Evolutionary conservation across 2,888 invertebrate species (phyloP), one percentile per base, ranked within the genome.

Genomic region (Schrankia costaestrigalis): DNA sequence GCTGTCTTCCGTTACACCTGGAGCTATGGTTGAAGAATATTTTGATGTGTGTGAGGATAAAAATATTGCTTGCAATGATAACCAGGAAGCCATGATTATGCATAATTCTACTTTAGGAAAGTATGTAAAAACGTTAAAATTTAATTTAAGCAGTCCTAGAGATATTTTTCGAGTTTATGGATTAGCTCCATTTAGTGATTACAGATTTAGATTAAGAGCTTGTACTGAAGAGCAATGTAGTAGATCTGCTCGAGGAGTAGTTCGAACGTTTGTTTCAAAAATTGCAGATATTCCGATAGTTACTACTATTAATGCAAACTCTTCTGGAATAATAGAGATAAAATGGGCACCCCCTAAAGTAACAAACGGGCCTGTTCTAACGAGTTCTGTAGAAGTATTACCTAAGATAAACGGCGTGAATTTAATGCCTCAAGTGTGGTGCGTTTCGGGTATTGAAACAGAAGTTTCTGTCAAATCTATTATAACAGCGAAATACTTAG

Each of bases 131-230:
- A 80, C 73, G 6, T 43, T 78, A 17, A 52, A 63, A 23, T 46
- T 85, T 5, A 69, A 74, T 33, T 55, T 85, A 29, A 62, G 41
- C 11, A 64, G 62, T 1, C 50, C 59, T 1, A 64, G 44, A 47
- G 71, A 58, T 19, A 50, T 52, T 1, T 78, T 62, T 27, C 65
- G 73, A 58, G 60, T 87, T 3, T 70, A 60, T 6, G 69, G 68
- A 1, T 50, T 87, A 22, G 79, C 80, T 11, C 85, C 86, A 0
- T 87, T 57, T 31, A 66, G 84, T 47, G 85, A 85, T 53, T 87
- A 86, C 34, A 76, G 67, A 35, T 78, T 86, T 44, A 62, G 72
- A 36, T 53, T 87, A 32, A 63, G 84, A 38, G 77, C 81, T 18
- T 87, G 87, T 46, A 61, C 65, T 26, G 45, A 49, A 3, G 35